These are phyloP conservation scores for Platygyra sinensis DNA, from an alignment of 64 coral and sea anemone species.

Conservation along the genomic window DNA sequence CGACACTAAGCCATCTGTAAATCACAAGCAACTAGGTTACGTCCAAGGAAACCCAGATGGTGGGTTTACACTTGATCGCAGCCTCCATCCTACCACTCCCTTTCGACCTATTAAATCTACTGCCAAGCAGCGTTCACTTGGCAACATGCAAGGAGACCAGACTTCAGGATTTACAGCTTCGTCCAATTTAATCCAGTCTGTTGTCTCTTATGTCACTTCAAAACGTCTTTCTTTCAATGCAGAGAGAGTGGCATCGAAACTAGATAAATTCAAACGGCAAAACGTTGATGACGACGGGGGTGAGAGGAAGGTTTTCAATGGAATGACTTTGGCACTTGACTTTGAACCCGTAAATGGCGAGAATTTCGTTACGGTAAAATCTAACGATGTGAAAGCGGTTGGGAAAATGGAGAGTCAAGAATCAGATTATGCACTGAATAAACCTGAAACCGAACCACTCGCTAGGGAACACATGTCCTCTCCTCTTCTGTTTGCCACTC, in stretches of 20 bases:
- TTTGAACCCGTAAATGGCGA: neutral
- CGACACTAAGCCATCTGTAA: neutral
- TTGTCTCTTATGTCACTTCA: neutral
- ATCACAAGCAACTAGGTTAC: too few relatives aligned
- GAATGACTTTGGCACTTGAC: slow-evolving; percentile 3
- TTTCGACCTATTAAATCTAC: too few relatives aligned
- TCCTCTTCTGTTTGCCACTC: slow-evolving; percentile 8
- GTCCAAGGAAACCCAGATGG: too few relatives aligned
- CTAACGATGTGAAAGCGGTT: neutral
- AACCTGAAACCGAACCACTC: neutral
- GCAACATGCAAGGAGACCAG: neutral
- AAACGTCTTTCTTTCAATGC: neutral
- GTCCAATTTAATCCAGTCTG: neutral
- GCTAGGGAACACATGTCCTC: slow-evolving; percentile 14
- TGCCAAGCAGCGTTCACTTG: neutral
- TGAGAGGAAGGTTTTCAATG: slow-evolving; percentile 12
- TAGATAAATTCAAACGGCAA: neutral
- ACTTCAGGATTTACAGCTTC: neutral
- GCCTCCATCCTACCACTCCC: too few relatives aligned
- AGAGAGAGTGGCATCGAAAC: neutral
- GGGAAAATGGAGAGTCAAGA: neutral
- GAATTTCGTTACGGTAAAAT: neutral
- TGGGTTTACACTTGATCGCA: too few relatives aligned
- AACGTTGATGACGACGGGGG: neutral
- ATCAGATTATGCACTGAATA: too few relatives aligned